Conservation (phyloP, 2,888 invertebrate genomes). For the Scelioninae gen. 2 region DNA sequence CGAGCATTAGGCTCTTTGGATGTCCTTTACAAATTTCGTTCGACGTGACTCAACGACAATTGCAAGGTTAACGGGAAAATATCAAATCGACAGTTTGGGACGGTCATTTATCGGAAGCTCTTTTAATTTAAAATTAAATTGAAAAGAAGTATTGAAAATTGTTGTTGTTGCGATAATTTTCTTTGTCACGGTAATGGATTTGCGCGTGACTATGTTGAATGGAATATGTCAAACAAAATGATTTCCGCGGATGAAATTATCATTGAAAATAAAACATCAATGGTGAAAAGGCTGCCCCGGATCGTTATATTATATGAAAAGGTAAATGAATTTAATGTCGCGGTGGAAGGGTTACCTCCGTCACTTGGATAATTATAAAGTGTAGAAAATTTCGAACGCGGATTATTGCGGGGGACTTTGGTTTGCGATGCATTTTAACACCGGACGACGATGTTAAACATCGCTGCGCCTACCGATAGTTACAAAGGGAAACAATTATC, state of each 20-base stretch:
- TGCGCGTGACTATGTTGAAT: no score
- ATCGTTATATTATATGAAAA: constrained; percentile 46
- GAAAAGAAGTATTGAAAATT: no score
- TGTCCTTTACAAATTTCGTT: no score
- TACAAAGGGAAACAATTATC: background rate
- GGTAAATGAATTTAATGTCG: constrained; percentile 47
- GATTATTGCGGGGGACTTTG: constrained; percentile 33
- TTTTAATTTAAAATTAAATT: no score
- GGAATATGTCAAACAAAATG: no score
- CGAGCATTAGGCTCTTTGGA: no score
- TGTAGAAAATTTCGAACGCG: constrained; percentile 49
- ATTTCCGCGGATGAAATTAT: constrained; percentile 4
- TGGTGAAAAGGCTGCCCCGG: constrained; percentile 1
- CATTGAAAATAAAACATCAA: constrained; percentile 16
- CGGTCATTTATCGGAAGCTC: no score
- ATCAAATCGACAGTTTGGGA: no score
- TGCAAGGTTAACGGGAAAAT: no score
- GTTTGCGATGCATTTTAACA: constrained; percentile 37
- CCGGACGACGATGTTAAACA: constrained; percentile 23
- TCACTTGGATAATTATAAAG: constrained; percentile 40
- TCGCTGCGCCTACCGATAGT: background rate
- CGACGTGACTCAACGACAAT: no score
- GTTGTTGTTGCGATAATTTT: no score
- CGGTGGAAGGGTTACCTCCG: constrained; percentile 51
- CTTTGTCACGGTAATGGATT: no score